Conservation (phyloP, 2,797 vertebrate species). For the Enteromius treurensis region DNA sequence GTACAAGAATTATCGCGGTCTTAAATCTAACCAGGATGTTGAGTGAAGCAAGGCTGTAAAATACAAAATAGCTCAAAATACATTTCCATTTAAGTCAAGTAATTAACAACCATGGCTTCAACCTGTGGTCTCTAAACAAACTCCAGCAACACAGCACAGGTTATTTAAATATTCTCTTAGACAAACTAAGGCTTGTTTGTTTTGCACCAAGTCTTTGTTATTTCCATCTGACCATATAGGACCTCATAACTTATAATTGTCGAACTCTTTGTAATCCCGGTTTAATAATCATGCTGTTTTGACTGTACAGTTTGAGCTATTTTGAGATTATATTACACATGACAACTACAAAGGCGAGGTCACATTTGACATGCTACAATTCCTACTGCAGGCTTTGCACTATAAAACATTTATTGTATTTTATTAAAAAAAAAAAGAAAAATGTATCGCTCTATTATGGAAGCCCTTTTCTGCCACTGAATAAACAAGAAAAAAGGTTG, state of each 20-base stretch:
- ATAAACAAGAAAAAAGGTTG: neutral
- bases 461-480: neutral
- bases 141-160: neutral
- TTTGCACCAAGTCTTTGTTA: neutral
- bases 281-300: neutral
- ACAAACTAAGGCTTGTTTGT: constrained; percentile 4
- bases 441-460: neutral
- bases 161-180: neutral
- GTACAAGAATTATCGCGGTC: neutral
- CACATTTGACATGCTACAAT: neutral
- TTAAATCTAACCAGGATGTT: neutral
- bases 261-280: neutral
- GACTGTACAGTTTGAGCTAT: neutral
- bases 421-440: too few relatives aligned
- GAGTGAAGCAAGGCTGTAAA: neutral
- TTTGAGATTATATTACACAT: constrained; percentile 3
- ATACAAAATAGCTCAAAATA: neutral
- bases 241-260: neutral
- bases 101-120: neutral
- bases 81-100: neutral
- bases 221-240: neutral
- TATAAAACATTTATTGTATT: neutral
- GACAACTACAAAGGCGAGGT: neutral
- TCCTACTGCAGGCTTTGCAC: neutral
- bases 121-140: neutral